Conservation (phyloP, 2,888 invertebrate species). For the Venusia cambrica region DNA sequence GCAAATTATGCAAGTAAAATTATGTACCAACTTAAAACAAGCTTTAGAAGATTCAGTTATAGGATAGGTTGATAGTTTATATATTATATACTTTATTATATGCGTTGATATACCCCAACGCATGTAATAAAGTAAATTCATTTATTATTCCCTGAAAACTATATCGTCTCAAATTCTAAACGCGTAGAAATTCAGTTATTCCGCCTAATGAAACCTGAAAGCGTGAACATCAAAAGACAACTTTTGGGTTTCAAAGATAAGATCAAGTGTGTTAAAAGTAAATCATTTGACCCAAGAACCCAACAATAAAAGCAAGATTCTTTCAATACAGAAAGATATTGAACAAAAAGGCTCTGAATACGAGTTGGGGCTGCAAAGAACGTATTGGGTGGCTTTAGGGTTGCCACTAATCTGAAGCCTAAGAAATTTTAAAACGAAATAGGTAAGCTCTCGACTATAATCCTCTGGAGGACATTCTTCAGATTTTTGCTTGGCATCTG, state of each 20-base stretch:
- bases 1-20: too few relatives aligned
- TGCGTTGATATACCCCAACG: too few relatives aligned
- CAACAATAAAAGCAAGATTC: conserved; percentile 38
- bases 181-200: neutral
- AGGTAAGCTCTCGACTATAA: too few relatives aligned
- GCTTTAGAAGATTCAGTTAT: too few relatives aligned
- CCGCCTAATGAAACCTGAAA: neutral
- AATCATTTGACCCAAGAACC: conserved; percentile 19
- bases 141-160: neutral
- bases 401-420: conserved; percentile 11
- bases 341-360: conserved; percentile 37
- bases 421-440: conserved; percentile 5
- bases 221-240: conserved; percentile 5
- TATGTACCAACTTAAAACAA: too few relatives aligned
- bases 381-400: conserved; percentile 24
- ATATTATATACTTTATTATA: too few relatives aligned
- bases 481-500: too few relatives aligned
- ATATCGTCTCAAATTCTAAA: neutral
- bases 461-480: too few relatives aligned
- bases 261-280: conserved; percentile 18
- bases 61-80: too few relatives aligned
- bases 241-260: conserved; percentile 12
- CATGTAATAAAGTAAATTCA: too few relatives aligned
- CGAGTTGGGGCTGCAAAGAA: conserved; percentile 24
- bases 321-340: conserved; percentile 43